Conservation (phyloP, 2,797 vertebrate genomes). For the Hybognathus amarus region DNA sequence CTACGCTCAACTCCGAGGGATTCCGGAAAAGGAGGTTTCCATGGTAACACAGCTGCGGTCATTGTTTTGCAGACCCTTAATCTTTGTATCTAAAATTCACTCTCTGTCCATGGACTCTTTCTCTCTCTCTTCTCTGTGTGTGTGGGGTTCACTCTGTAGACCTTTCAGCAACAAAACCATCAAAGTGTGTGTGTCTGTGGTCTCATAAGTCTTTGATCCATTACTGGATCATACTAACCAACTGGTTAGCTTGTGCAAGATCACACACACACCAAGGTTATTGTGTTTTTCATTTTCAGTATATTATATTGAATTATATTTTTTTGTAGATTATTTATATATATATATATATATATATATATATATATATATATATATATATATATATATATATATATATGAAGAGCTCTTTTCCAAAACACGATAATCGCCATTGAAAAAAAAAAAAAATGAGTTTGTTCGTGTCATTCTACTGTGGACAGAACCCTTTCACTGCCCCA, state of each 20-base stretch:
- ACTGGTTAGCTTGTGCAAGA: slow-evolving; percentile 29
- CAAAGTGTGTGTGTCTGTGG: slow-evolving; percentile 4
- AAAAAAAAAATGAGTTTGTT: too few relatives aligned
- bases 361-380: too few relatives aligned
- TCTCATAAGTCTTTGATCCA: slow-evolving; percentile 32
- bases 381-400: too few relatives aligned
- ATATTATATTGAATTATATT: neutral
- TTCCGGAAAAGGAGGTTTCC: slow-evolving; percentile 91
- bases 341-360: too few relatives aligned
- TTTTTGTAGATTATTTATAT: neutral
- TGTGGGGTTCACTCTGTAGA: neutral
- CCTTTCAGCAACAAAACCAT: neutral
- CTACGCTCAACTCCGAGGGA: slow-evolving; percentile 91
- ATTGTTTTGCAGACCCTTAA: slow-evolving; percentile 2
- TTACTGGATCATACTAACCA: neutral
- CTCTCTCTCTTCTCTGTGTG: too few relatives aligned
- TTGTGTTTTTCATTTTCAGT: neutral
- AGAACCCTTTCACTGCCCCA: too few relatives aligned
- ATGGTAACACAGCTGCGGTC: slow-evolving; percentile 79
- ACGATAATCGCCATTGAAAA: too few relatives aligned
- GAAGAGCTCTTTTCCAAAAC: too few relatives aligned
- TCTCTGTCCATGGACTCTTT: slow-evolving; percentile 11
- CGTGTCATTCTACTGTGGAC: too few relatives aligned
- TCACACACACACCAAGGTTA: neutral
- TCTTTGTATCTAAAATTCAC: slow-evolving; percentile 4